Conservation (phyloP, 2,797 vertebrate genomes). For the Heterohyrax brucei region DNA sequence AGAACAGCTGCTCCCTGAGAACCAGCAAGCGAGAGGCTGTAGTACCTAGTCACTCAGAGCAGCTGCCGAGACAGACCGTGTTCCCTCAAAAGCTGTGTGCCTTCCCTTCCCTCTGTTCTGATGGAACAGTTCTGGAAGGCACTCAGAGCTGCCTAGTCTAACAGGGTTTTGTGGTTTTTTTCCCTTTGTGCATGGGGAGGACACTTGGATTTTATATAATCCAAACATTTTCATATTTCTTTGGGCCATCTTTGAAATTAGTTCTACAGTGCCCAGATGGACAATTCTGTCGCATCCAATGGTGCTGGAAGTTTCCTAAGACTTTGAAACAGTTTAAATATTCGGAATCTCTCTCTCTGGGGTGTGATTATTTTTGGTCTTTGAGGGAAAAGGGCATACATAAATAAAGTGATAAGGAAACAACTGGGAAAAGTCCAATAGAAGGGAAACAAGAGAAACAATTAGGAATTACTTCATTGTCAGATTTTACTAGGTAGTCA, state of each 20-base stretch:
- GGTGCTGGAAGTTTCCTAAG: neutral
- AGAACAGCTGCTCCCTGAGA: neutral
- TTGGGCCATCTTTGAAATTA: neutral
- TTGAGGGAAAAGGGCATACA: neutral
- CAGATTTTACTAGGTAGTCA: neutral
- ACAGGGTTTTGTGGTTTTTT: no score
- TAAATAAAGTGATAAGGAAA: neutral
- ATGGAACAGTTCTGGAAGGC: neutral
- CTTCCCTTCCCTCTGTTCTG: neutral
- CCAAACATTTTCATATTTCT: neutral
- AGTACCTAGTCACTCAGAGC: no score
- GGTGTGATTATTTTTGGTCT: neutral
- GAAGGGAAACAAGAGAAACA: neutral
- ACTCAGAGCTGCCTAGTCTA: neutral
- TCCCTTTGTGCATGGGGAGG: neutral
- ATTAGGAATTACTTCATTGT: neutral
- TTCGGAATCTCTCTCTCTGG: neutral
- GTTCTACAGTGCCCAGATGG: neutral
- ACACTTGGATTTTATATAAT: neutral
- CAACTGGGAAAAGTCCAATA: neutral
- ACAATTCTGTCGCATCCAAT: neutral
- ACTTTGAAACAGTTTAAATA: neutral
- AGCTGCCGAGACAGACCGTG: neutral
- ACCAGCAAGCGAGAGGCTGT: neutral
- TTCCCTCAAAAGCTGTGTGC: neutral